Conservation (phyloP, 2,888 invertebrate species). For the Drosophila siamana region DNA sequence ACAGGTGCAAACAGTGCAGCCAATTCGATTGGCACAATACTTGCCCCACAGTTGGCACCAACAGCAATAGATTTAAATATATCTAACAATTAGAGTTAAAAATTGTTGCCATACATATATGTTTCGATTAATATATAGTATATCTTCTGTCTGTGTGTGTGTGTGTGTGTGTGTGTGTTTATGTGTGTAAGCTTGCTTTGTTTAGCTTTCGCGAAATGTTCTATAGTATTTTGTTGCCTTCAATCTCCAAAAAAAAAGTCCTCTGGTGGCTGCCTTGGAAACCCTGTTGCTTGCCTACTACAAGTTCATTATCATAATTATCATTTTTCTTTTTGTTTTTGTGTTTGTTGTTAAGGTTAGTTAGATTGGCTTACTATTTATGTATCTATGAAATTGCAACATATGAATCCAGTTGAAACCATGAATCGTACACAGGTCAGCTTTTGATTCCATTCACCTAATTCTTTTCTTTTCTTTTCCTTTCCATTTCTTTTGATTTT, state of each 20-base stretch:
- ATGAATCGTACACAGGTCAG: slow-evolving; percentile 66
- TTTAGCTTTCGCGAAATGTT: slow-evolving; percentile 16
- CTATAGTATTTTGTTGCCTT: slow-evolving; percentile 22
- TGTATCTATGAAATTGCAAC: slow-evolving; percentile 51
- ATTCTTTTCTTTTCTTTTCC: slow-evolving; percentile 4
- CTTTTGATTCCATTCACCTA: slow-evolving; percentile 41
- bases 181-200: not conserved
- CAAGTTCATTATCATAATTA: slow-evolving; percentile 7
- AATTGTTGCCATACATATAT: slow-evolving; percentile 8
- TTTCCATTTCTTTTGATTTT: slow-evolving; percentile 1
- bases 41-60: slow-evolving; percentile 37
- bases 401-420: slow-evolving; percentile 72
- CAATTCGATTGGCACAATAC: slow-evolving; percentile 60
- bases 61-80: slow-evolving; percentile 23
- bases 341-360: slow-evolving; percentile 6
- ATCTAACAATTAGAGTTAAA: slow-evolving; percentile 28
- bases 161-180: not conserved
- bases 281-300: slow-evolving; percentile 49
- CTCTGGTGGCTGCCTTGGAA: slow-evolving; percentile 61
- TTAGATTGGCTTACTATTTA: slow-evolving; percentile 23
- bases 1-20: slow-evolving; percentile 65
- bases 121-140: not conserved
- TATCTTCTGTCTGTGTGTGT: no score
- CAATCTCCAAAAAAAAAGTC: slow-evolving; percentile 24
- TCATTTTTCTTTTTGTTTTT: not conserved